Conservation (phyloP, 2,113 vertebrate species). For the Eleginops maclovinus region DNA sequence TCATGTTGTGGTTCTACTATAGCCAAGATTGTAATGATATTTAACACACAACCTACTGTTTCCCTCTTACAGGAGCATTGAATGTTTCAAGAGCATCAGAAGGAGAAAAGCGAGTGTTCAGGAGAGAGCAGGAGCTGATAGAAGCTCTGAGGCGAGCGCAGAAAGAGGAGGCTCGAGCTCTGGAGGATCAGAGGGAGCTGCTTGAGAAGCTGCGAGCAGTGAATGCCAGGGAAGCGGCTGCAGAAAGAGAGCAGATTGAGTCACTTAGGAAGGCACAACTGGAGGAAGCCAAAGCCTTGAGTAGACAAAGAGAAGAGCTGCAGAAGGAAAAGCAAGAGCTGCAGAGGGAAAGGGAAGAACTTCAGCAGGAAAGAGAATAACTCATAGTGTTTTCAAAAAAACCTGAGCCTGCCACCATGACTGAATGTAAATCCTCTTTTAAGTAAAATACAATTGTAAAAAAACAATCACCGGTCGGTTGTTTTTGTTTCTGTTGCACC, state of each 20-base stretch:
- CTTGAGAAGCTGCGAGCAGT: constrained; percentile 62
- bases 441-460: constrained; percentile 1
- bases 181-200: constrained; percentile 77
- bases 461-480: neutral
- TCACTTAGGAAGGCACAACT: constrained; percentile 73
- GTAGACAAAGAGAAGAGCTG: constrained; percentile 66
- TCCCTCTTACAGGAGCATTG: neutral
- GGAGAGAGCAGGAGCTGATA: constrained; percentile 71
- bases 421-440: neutral
- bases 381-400: constrained; percentile 35
- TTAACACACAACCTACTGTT: neutral
- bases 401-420: neutral
- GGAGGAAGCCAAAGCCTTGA: constrained; percentile 70
- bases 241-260: constrained; percentile 71
- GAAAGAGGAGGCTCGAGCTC: constrained; percentile 73
- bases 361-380: constrained; percentile 64
- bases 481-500: neutral
- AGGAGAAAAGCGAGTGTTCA: constrained; percentile 51
- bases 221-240: constrained; percentile 68
- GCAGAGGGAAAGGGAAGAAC: constrained; percentile 64
- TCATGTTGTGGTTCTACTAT: neutral
- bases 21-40: neutral
- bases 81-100: constrained; percentile 18
- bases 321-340: constrained; percentile 64
- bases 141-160: constrained; percentile 78